Percentiles rank a stretch among this genome's conserved stretches.
Evolutionary conservation across 1,140 invertebrate species (phyloP).

Genomic region (Papilio xuthus): DNA sequence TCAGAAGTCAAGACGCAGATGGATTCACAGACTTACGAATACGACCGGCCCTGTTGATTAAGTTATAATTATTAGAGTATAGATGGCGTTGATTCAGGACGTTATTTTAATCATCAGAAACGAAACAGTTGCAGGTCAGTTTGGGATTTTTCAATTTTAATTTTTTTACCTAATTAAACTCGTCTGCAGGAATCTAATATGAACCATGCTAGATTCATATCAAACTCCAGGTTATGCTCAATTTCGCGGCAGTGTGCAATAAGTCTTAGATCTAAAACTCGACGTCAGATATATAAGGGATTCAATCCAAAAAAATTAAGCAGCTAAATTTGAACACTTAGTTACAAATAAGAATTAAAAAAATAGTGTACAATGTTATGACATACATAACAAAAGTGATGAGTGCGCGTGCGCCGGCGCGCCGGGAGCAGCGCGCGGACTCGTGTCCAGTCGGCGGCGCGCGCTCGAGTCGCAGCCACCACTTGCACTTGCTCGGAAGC

Average conservation of each 20-base stretch:
- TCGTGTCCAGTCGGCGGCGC: background rate
- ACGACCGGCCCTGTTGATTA: background rate
- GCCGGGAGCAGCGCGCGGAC: background rate
- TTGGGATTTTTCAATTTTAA: background rate
- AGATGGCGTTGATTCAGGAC: constrained; percentile 1
- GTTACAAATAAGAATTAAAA: background rate
- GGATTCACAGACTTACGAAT: no score
- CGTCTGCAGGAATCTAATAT: background rate
- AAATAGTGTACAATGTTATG: background rate
- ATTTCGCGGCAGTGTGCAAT: background rate
- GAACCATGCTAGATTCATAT: background rate
- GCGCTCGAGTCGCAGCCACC: background rate
- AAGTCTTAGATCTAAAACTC: background rate
- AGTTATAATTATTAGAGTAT: background rate
- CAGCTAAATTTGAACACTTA: background rate
- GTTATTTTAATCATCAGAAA: background rate
- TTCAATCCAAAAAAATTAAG: background rate
- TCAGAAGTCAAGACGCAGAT: no score
- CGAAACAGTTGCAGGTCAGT: background rate
- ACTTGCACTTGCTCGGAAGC: background rate
- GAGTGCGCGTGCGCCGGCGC: background rate
- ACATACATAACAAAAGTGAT: constrained; percentile 1
- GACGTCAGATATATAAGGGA: no score
- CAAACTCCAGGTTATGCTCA: background rate
- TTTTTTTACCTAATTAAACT: no score